Evolutionary conservation across 2,797 vertebrate genomes (phyloP).

Genomic region (Hippoglossus hippoglossus): DNA sequence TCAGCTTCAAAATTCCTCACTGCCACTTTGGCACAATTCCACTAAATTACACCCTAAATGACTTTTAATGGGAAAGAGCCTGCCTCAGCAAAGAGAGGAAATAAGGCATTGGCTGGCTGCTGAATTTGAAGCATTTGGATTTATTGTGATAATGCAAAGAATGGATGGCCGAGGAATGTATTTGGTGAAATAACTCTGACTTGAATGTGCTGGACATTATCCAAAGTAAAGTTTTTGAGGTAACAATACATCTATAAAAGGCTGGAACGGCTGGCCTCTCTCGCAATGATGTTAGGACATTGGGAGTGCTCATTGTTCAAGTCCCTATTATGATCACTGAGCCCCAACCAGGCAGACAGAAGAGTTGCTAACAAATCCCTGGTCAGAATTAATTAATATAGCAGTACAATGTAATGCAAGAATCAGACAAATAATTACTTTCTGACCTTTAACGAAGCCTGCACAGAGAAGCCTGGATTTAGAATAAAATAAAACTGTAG

Average conservation of each 20-base stretch:
- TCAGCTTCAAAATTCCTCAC: slow-evolving; percentile 30
- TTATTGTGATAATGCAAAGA: slow-evolving; percentile 37
- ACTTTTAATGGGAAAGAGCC: slow-evolving; percentile 42
- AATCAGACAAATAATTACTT: slow-evolving; percentile 41
- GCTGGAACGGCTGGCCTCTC: background rate
- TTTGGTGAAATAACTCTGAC: slow-evolving; percentile 21
- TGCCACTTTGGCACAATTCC: slow-evolving; percentile 40
- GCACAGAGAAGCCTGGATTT: slow-evolving; percentile 2
- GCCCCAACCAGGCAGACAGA: background rate
- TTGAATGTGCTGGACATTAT: slow-evolving; percentile 31
- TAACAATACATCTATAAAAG: slow-evolving; percentile 18
- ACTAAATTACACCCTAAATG: slow-evolving; percentile 52
- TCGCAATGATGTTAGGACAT: slow-evolving; percentile 13
- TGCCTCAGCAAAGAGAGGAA: slow-evolving; percentile 25
- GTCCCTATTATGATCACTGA: background rate
- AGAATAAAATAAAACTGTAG: background rate
- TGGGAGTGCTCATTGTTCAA: background rate
- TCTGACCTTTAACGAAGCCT: slow-evolving; percentile 42
- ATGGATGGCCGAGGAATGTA: slow-evolving; percentile 30
- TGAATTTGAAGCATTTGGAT: slow-evolving; percentile 33
- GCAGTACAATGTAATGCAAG: background rate
- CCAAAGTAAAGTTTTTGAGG: slow-evolving; percentile 4
- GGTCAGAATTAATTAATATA: slow-evolving; percentile 18
- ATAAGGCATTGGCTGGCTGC: slow-evolving; percentile 57
- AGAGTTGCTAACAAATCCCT: slow-evolving; percentile 9